Conservation (phyloP, 2,888 invertebrate genomes). For the Bruchidius siliquastri region DNA sequence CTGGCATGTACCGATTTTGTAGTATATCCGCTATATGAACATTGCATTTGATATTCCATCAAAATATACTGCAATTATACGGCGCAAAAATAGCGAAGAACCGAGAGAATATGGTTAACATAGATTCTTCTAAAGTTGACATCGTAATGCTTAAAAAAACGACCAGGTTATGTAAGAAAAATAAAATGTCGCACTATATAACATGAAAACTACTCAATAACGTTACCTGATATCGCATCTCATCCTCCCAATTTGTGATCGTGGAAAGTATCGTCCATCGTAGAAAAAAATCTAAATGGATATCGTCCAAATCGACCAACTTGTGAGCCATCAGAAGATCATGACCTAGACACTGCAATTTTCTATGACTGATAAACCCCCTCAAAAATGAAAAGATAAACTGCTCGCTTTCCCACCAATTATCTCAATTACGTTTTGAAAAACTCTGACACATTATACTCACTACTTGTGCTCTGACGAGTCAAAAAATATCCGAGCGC, state of each 20-base stretch:
- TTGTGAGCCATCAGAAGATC: neutral
- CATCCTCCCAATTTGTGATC: neutral
- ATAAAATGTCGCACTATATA: neutral
- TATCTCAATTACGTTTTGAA: neutral
- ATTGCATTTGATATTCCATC: too few species aligned
- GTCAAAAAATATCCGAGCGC: neutral
- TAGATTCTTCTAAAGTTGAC: too few species aligned
- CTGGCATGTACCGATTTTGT: too few species aligned
- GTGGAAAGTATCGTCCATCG: too few species aligned
- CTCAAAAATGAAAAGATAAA: constrained; percentile 10
- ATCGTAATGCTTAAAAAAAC: too few species aligned
- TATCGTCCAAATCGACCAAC: too few species aligned
- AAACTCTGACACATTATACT: neutral
- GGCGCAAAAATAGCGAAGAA: too few species aligned
- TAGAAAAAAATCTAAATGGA: too few species aligned
- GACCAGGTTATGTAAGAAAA: too few species aligned
- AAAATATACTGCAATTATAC: too few species aligned
- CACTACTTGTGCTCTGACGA: neutral
- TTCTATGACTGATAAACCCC: constrained; percentile 11
- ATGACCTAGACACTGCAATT: constrained; percentile 15
- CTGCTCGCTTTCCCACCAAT: neutral
- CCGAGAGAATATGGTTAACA: too few species aligned
- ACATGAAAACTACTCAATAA: neutral
- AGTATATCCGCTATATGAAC: too few species aligned
- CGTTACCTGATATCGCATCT: neutral